Conservation (phyloP, 2,797 vertebrate genomes). For the Kryptolebias ocellatus region DNA sequence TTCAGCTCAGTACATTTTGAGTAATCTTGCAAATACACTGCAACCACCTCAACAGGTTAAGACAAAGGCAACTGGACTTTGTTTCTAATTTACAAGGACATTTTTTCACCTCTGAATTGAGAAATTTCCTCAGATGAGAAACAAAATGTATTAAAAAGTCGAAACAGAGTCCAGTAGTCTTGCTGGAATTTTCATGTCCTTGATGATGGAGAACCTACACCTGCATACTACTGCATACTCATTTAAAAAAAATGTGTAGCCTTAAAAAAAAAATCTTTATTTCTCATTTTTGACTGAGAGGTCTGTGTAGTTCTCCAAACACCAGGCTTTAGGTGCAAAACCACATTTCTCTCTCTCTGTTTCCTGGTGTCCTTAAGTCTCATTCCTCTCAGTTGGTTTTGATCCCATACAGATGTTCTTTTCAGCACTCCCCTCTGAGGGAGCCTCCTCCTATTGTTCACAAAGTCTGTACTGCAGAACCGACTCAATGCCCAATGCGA, state of each 20-base stretch:
- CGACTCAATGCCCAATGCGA: slow-evolving; percentile 32
- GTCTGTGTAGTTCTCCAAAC: slow-evolving; percentile 37
- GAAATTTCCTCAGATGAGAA: background rate
- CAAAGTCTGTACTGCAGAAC: slow-evolving; percentile 59
- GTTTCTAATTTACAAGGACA: no score
- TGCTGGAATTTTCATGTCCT: no score
- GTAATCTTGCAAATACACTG: background rate
- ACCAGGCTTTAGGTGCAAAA: slow-evolving; percentile 25
- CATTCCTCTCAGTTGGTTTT: slow-evolving; percentile 53
- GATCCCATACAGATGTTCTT: slow-evolving; percentile 77
- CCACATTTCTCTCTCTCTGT: slow-evolving; percentile 41
- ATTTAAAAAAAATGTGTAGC: no score
- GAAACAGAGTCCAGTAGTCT: no score
- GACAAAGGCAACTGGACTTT: no score
- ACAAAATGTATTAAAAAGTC: background rate
- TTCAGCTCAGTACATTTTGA: background rate
- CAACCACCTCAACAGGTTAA: background rate
- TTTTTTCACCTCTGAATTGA: no score
- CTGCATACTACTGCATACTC: no score
- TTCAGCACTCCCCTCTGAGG: slow-evolving; percentile 67
- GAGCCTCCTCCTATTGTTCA: slow-evolving; percentile 74
- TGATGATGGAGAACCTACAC: no score
- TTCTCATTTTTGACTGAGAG: slow-evolving; percentile 34
- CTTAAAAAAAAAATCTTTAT: background rate
- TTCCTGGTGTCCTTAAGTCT: slow-evolving; percentile 56